These are phyloP conservation scores for Cairina moschata DNA, from an alignment of 2,113 vertebrate species.

Conservation along the genomic window DNA sequence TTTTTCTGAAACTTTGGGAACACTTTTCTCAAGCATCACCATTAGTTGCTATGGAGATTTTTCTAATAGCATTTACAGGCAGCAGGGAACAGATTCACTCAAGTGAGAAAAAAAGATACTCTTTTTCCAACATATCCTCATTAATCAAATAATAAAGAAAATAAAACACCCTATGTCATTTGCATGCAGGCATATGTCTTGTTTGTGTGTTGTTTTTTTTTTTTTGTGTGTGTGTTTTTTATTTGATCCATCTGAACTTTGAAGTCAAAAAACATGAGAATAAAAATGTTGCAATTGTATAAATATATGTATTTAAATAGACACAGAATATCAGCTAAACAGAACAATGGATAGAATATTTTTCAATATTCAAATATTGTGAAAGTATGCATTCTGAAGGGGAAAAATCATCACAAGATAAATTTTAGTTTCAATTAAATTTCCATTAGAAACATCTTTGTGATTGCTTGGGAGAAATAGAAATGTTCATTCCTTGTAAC, in stretches of 20 bases:
- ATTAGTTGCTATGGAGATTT: constrained; percentile 59
- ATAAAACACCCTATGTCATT: not conserved
- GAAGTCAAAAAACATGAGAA: not conserved
- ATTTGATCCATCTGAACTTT: not conserved
- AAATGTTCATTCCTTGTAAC: not conserved
- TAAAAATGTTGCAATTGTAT: not conserved
- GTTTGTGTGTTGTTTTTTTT: no score
- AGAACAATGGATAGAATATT: not conserved
- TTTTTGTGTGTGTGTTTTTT: not conserved
- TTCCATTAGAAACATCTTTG: not conserved
- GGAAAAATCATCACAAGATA: not conserved
- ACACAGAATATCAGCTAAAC: not conserved
- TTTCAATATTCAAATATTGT: not conserved
- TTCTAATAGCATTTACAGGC: constrained; percentile 13
- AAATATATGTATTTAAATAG: not conserved
- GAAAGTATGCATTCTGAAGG: not conserved
- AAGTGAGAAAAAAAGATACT: not conserved
- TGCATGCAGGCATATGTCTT: not conserved
- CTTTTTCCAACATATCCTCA: not conserved
- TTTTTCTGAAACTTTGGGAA: constrained; percentile 17
- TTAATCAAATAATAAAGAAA: not conserved
- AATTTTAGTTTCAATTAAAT: not conserved
- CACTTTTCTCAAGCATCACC: not conserved
- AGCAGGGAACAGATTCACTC: not conserved
- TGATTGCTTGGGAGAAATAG: not conserved